These are phyloP conservation scores for Emydocephalus ijimae DNA, from an alignment of 2,113 vertebrate species.

Conservation along the genomic window DNA sequence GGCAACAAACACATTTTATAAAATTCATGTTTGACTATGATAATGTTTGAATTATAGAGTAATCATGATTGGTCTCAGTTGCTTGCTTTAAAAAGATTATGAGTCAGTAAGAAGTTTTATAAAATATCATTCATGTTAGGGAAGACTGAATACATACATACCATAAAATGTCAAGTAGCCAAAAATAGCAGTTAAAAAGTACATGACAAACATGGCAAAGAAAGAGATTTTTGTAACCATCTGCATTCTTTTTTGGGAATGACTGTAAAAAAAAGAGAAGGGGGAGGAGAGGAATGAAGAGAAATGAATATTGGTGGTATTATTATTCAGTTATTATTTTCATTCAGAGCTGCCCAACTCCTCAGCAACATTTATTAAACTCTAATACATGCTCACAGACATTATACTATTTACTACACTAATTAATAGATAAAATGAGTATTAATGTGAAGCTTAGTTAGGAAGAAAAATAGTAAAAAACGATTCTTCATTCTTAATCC, in stretches of 20 bases:
- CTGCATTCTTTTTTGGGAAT: constrained; percentile 79
- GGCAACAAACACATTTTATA: background rate
- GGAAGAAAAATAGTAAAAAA: background rate
- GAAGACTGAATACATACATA: constrained; percentile 66
- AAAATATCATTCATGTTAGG: background rate
- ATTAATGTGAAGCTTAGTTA: constrained; percentile 2
- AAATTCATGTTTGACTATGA: background rate
- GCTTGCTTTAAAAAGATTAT: constrained; percentile 19
- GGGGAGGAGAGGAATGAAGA: constrained; percentile 16
- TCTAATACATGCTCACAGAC: constrained; percentile 31
- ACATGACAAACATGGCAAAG: constrained; percentile 81
- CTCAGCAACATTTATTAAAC: background rate
- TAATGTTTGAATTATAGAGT: background rate
- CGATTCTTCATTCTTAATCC: background rate
- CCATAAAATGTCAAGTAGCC: constrained; percentile 81
- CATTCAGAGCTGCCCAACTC: background rate
- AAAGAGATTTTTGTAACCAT: constrained; percentile 79
- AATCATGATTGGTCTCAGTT: background rate
- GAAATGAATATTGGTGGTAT: constrained; percentile 17
- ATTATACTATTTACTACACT: background rate
- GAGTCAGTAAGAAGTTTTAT: background rate
- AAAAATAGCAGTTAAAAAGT: constrained; percentile 80
- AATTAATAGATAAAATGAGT: background rate
- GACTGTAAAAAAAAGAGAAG: constrained; percentile 61
- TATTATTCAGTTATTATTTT: background rate